Evolutionary conservation across 2,113 vertebrate genomes (phyloP).

Genomic region (Delphinus delphis): DNA sequence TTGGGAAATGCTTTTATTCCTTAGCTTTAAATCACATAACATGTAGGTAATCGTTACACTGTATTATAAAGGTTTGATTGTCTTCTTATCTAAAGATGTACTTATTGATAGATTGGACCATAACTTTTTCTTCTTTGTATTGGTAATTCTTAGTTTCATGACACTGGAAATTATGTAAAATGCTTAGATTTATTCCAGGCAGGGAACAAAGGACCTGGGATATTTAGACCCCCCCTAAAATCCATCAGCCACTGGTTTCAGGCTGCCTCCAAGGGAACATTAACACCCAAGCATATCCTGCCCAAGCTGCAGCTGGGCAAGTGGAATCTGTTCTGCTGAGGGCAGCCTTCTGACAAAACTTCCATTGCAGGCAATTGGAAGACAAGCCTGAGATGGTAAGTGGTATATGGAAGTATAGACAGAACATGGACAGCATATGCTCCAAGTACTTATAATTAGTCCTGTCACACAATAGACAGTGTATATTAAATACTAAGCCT

Average conservation of each 20-base stretch:
- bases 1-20: background rate
- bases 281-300: background rate
- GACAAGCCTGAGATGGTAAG: background rate
- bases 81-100: background rate
- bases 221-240: background rate
- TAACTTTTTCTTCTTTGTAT: background rate
- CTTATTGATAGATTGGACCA: background rate
- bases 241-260: background rate
- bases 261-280: background rate
- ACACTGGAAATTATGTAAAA: background rate
- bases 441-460: background rate
- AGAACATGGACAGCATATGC: background rate
- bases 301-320: background rate
- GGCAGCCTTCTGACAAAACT: background rate
- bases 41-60: background rate
- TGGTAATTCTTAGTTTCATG: background rate
- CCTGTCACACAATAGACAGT: background rate
- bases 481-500: background rate
- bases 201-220: background rate
- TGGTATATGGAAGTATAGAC: background rate
- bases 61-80: background rate
- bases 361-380: background rate
- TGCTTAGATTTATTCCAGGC: background rate
- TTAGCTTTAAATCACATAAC: background rate
- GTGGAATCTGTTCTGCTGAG: background rate